Percentiles rank a stretch among this genome's conserved stretches.
Evolutionary conservation across 2,113 vertebrate genomes (phyloP).

Genomic region (Sander lucioperca): DNA sequence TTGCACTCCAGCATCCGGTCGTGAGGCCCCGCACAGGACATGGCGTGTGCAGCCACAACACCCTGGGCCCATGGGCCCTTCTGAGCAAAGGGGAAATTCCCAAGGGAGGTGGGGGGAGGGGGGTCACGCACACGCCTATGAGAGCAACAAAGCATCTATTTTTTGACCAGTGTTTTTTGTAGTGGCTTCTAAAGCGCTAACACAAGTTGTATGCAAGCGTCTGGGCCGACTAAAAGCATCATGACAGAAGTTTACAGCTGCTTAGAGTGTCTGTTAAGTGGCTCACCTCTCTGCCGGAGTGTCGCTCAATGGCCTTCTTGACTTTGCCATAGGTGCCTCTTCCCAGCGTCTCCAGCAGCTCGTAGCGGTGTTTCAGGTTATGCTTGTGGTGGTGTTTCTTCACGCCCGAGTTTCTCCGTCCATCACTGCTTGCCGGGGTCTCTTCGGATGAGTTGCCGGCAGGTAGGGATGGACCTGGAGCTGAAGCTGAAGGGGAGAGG

Average conservation of each 20-base stretch:
- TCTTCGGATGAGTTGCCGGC: slow-evolving; percentile 60
- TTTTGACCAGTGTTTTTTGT: slow-evolving; percentile 24
- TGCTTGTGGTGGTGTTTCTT: slow-evolving; percentile 99
- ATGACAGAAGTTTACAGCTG: slow-evolving; percentile 28
- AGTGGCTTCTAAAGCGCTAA: slow-evolving; percentile 1
- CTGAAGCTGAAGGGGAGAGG: slow-evolving; percentile 28
- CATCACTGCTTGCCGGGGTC: slow-evolving; percentile 51
- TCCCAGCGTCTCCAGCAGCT: slow-evolving; percentile 97
- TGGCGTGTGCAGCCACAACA: slow-evolving; percentile 71
- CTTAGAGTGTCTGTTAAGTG: slow-evolving; percentile 13
- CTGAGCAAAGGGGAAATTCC: slow-evolving; percentile 67
- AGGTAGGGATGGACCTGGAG: slow-evolving; percentile 49
- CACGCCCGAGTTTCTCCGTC: slow-evolving; percentile 88
- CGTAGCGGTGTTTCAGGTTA: slow-evolving; percentile 98
- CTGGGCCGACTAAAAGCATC: not conserved
- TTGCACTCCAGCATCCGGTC: slow-evolving; percentile 74
- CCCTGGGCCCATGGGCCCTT: slow-evolving; percentile 59
- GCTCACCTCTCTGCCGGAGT: slow-evolving; percentile 96
- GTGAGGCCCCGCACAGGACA: slow-evolving; percentile 56
- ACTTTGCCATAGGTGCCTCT: slow-evolving; percentile 98
- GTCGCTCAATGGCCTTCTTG: slow-evolving; percentile 95
- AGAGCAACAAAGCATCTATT: slow-evolving; percentile 53
- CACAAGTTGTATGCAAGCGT: not conserved
- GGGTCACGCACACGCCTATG: slow-evolving; percentile 44
- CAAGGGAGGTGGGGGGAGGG: slow-evolving; percentile 19